phyloP scores from a whole-genome alignment of 2,888 invertebrate species.

The Beris morrisii region DNA sequence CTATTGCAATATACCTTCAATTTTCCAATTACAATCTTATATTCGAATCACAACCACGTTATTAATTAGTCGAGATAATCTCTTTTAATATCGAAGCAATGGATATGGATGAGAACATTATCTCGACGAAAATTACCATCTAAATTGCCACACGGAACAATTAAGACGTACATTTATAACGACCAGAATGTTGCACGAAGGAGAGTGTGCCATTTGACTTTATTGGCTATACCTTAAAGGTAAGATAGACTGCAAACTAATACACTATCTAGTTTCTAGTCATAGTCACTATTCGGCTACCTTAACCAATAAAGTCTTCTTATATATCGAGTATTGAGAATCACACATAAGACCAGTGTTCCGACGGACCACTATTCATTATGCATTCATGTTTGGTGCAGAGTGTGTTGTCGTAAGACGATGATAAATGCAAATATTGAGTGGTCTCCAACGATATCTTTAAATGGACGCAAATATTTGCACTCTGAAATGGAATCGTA shows the following conservation, averaged over 20 bases:
- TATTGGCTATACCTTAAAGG: too few species aligned
- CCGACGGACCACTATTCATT: constrained; percentile 12
- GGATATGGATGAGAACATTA: neutral
- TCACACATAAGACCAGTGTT: too few species aligned
- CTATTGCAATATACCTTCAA: too few species aligned
- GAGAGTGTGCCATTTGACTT: too few species aligned
- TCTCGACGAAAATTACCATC: constrained; percentile 31
- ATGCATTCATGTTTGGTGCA: constrained; percentile 24
- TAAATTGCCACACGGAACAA: constrained; percentile 31
- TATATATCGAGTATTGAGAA: too few species aligned
- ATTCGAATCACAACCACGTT: constrained; percentile 24
- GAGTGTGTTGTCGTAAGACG: constrained; percentile 31
- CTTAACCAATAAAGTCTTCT: too few species aligned
- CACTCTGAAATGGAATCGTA: constrained; percentile 27
- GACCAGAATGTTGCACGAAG: too few species aligned
- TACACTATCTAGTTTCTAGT: too few species aligned
- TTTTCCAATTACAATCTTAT: constrained; percentile 15
- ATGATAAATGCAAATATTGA: constrained; percentile 34
- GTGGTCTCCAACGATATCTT: constrained; percentile 17
- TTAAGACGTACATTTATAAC: constrained; percentile 20
- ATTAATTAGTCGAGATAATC: constrained; percentile 17
- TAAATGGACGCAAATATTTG: constrained; percentile 36
- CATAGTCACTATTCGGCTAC: too few species aligned
- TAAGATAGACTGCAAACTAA: too few species aligned
- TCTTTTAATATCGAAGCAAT: constrained; percentile 18